Conservation (phyloP, 2,888 invertebrate genomes). For the Agonum fuliginosum region DNA sequence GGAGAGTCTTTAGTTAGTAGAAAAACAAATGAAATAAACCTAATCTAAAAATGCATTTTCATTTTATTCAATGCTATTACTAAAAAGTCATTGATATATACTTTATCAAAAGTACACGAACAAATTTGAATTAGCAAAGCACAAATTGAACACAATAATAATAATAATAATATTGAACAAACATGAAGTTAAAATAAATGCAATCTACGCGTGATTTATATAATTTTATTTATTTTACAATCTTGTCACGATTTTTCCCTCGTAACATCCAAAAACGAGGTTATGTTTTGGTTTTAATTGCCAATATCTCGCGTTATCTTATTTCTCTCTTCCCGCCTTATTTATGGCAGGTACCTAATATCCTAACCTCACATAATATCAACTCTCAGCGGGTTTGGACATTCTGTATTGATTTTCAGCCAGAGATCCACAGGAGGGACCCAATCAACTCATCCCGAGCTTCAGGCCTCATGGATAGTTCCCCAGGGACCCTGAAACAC, state of each 20-base stretch:
- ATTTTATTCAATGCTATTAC: too few relatives aligned
- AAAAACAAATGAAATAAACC: too few relatives aligned
- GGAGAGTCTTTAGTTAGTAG: too few relatives aligned
- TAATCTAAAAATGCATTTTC: too few relatives aligned
- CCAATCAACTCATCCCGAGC: constrained; percentile 1
- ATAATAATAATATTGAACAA: too few relatives aligned
- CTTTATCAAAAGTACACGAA: too few relatives aligned
- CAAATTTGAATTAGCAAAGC: too few relatives aligned
- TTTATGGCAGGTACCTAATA: constrained; percentile 9
- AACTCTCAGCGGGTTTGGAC: neutral
- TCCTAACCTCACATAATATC: neutral
- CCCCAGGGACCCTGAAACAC: constrained; percentile 14
- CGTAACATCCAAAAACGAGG: neutral
- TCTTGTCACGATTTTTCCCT: neutral
- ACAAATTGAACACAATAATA: too few relatives aligned
- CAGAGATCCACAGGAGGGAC: constrained; percentile 9
- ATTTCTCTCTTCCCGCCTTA: neutral
- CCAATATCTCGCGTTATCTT: neutral
- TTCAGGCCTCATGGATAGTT: constrained; percentile 5
- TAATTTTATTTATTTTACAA: neutral
- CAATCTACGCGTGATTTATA: too few relatives aligned
- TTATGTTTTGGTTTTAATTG: neutral
- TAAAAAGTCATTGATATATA: too few relatives aligned
- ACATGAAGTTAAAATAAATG: too few relatives aligned
- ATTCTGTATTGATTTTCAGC: constrained; percentile 31